These are phyloP conservation scores for Drosophila saltans DNA, from an alignment of 1,140 invertebrate genomes.

Conservation along the genomic window DNA sequence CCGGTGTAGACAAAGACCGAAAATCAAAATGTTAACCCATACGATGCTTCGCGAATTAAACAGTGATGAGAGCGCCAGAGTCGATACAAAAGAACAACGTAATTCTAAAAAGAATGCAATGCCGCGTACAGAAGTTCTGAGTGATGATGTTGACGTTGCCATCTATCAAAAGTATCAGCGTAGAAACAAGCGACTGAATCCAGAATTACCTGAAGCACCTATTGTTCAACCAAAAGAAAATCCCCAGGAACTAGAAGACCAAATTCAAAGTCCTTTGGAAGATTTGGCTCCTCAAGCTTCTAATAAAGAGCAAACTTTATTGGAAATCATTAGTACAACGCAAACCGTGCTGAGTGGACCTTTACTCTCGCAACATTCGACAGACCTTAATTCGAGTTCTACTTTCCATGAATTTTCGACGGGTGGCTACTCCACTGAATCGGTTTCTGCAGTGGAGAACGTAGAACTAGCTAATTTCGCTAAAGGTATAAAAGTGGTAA, in stretches of 20 bases:
- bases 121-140: not conserved
- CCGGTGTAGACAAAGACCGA: not conserved
- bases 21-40: not conserved
- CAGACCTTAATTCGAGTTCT: not conserved
- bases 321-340: not conserved
- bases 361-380: not conserved
- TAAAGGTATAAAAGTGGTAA: slow-evolving; percentile 18
- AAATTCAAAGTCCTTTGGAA: not conserved
- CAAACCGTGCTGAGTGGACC: not conserved
- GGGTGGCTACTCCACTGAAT: too few species aligned
- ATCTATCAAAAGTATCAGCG: not conserved
- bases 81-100: not conserved
- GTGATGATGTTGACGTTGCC: not conserved
- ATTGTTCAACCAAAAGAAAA: not conserved
- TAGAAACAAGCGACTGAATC: not conserved
- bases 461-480: slow-evolving; percentile 4
- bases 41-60: not conserved
- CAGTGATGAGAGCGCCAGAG: not conserved
- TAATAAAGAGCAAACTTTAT: not conserved
- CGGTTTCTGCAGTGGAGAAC: not conserved
- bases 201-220: too few species aligned
- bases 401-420: not conserved
- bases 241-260: not conserved
- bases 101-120: not conserved
- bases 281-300: not conserved